These are phyloP conservation scores for Diploptera punctata DNA, from an alignment of 2,888 invertebrate genomes.

Conservation along the genomic window DNA sequence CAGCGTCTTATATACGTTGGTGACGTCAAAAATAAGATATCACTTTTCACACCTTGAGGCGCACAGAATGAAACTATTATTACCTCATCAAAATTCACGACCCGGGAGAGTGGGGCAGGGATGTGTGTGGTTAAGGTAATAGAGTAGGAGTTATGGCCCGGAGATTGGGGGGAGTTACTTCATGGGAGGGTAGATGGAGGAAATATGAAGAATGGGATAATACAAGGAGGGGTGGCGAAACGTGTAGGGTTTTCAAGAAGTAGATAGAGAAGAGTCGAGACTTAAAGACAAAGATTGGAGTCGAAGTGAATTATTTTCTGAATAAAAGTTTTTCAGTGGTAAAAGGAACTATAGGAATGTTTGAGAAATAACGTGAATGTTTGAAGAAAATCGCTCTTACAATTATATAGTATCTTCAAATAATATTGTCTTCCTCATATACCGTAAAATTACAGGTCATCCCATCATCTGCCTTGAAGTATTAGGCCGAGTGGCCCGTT, in stretches of 20 bases:
- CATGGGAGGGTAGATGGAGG: neutral
- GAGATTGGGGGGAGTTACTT: neutral
- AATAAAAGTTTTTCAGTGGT: too few species aligned
- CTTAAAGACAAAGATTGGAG: conserved; percentile 39
- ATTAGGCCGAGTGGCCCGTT: too few species aligned
- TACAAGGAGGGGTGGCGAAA: conserved; percentile 27
- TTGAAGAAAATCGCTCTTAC: too few species aligned
- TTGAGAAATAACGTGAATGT: too few species aligned
- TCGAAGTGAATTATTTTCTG: conserved; percentile 42
- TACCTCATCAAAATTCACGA: conserved; percentile 42
- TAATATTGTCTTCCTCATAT: too few species aligned
- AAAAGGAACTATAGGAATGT: too few species aligned
- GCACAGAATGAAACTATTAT: conserved; percentile 40
- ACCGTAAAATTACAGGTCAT: too few species aligned
- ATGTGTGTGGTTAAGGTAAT: conserved; percentile 39
- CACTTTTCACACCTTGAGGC: conserved; percentile 39
- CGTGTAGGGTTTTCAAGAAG: conserved; percentile 25
- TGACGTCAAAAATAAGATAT: conserved; percentile 34
- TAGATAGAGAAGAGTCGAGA: conserved; percentile 22
- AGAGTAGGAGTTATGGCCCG: conserved; percentile 38
- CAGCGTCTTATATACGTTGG: conserved; percentile 6
- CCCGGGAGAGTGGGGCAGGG: conserved; percentile 21
- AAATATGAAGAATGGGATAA: conserved; percentile 20
- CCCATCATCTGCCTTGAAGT: too few species aligned
- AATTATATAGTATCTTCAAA: too few species aligned